phyloP scores from a whole-genome alignment of 2,888 invertebrate species.

The Napeogenes sylphis region DNA sequence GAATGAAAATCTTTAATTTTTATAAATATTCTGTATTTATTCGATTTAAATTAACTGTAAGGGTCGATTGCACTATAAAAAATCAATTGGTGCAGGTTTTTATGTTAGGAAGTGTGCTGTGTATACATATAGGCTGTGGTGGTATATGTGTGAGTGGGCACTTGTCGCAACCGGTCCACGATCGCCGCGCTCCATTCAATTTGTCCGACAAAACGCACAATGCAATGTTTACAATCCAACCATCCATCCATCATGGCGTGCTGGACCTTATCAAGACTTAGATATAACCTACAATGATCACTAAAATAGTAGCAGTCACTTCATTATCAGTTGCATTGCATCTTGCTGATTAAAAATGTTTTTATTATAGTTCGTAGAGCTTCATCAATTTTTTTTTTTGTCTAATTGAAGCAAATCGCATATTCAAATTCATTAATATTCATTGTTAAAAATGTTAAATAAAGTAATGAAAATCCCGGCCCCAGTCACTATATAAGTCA shows the following conservation, averaged over 20 bases:
- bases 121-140: constrained; percentile 17
- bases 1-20: too few relatives aligned
- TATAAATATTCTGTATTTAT: neutral
- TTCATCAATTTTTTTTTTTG: too few relatives aligned
- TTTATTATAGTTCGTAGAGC: neutral
- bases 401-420: too few relatives aligned
- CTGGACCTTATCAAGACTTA: constrained; percentile 16
- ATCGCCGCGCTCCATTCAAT: constrained; percentile 47
- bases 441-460: too few relatives aligned
- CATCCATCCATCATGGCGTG: constrained; percentile 35
- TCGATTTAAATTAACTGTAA: constrained; percentile 6
- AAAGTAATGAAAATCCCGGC: too few relatives aligned
- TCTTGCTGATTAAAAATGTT: neutral
- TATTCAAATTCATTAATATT: too few relatives aligned
- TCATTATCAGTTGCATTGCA: constrained; percentile 4
- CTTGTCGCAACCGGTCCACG: constrained; percentile 41
- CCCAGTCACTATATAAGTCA: too few relatives aligned
- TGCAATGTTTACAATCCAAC: constrained; percentile 36
- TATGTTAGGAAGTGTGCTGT: constrained; percentile 10
- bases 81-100: constrained; percentile 14
- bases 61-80: constrained; percentile 6
- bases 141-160: constrained; percentile 30
- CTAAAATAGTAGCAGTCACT: neutral
- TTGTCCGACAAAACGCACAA: constrained; percentile 47
- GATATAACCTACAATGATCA: neutral